phyloP scores from a whole-genome alignment of 2,113 vertebrate genomes.

The Sorex fumeus region DNA sequence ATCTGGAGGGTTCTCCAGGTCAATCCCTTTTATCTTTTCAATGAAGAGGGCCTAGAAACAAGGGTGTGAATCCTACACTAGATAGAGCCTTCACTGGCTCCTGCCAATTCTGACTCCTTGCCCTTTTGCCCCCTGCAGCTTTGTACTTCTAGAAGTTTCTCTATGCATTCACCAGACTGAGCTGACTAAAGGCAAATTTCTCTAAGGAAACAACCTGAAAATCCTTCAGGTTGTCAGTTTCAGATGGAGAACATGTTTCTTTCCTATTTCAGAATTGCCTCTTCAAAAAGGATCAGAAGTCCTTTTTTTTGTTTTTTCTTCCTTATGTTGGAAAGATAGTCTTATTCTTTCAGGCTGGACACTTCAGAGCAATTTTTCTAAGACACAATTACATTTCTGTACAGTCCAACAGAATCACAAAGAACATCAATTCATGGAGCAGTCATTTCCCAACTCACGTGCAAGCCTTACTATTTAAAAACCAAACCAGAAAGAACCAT shows the following conservation, averaged over 20 bases:
- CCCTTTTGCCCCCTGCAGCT: background rate
- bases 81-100: background rate
- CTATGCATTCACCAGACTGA: conserved; percentile 1
- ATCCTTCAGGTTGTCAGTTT: background rate
- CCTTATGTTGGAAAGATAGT: background rate
- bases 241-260: background rate
- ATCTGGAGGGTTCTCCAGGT: background rate
- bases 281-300: conserved; percentile 5
- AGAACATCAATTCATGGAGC: background rate
- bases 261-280: conserved; percentile 18
- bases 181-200: conserved; percentile 55
- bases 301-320: background rate
- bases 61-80: background rate
- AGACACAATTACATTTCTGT: background rate
- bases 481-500: background rate
- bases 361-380: background rate
- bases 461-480: background rate
- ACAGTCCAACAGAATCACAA: background rate
- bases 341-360: background rate
- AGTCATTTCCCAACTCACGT: background rate
- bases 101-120: background rate
- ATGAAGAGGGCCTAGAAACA: background rate
- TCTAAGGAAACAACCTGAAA: conserved; percentile 16
- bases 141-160: conserved; percentile 9
- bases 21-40: conserved; percentile 8